Evolutionary conservation across 2,113 vertebrate species (phyloP).

Genomic region (Ophthalmolycus amberensis): DNA sequence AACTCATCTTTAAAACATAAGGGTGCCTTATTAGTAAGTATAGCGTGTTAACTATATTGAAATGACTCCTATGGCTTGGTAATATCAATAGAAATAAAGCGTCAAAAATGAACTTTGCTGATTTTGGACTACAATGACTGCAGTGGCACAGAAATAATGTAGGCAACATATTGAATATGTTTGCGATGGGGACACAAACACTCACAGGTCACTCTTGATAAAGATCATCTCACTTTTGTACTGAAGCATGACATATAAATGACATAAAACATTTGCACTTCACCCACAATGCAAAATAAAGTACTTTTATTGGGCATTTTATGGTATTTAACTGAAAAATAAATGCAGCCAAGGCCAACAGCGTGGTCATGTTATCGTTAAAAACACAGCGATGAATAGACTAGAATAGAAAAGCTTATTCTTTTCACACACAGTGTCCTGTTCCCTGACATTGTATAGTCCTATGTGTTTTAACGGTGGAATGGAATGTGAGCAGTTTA

Average conservation of each 20-base stretch:
- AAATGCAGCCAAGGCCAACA: too few species aligned
- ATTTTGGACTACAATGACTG: not conserved
- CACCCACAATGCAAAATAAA: not conserved
- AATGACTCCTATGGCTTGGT: too few species aligned
- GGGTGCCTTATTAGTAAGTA: too few species aligned
- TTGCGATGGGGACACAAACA: not conserved
- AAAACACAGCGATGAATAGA: not conserved
- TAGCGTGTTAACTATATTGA: too few species aligned
- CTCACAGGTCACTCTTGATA: not conserved
- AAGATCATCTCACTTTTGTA: not conserved
- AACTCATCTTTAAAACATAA: not conserved
- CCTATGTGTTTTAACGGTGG: not conserved
- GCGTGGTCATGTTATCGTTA: not conserved
- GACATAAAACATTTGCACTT: not conserved
- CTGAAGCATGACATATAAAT: not conserved
- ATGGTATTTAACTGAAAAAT: too few species aligned
- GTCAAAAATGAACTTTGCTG: not conserved
- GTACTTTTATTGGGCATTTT: too few species aligned
- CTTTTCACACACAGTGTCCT: not conserved
- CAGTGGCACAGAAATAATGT: not conserved
- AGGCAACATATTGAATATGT: not conserved
- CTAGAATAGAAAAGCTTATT: not conserved
- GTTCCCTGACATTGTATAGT: not conserved
- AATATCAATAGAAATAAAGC: too few species aligned
- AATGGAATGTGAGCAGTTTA: constrained; percentile 6